Percentiles rank a stretch among this genome's conserved stretches.
Conservation (phyloP, 2,113 vertebrate genomes). For the Ariopsis seemanni region DNA sequence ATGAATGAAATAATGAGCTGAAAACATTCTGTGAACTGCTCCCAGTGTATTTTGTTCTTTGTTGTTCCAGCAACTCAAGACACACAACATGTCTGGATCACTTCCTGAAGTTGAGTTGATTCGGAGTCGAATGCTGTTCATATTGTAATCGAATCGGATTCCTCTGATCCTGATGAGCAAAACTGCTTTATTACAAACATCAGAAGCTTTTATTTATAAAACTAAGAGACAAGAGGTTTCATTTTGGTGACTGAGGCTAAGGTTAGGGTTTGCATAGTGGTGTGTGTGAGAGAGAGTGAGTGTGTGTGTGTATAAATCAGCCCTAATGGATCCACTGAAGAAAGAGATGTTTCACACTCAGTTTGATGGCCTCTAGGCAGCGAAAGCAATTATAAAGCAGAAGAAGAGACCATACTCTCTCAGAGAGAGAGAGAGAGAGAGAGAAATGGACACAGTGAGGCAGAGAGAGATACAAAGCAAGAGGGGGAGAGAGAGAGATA, state of each 20-base stretch:
- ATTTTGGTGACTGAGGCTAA: background rate
- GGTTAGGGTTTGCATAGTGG: background rate
- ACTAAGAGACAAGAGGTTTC: background rate
- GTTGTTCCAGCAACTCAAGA: background rate
- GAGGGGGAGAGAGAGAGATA: background rate
- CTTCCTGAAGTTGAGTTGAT: background rate
- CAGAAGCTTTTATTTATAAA: background rate
- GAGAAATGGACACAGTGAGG: background rate
- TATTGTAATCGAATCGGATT: background rate
- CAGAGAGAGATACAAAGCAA: background rate
- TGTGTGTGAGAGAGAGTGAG: background rate
- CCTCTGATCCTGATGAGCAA: no score
- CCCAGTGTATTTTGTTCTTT: background rate
- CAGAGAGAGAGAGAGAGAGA: background rate
- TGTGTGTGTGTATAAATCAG: constrained; percentile 19
- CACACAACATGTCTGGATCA: background rate
- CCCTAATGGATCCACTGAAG: constrained; percentile 6
- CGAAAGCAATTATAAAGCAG: constrained; percentile 41
- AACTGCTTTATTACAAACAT: background rate
- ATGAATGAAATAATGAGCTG: background rate
- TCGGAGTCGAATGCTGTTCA: background rate
- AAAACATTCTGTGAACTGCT: background rate
- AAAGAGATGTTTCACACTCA: constrained; percentile 41
- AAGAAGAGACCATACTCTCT: constrained; percentile 5
- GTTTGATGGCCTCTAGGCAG: constrained; percentile 32